These are phyloP conservation scores for Monochamus saltuarius DNA, from an alignment of 1,140 invertebrate species.

Conservation along the genomic window DNA sequence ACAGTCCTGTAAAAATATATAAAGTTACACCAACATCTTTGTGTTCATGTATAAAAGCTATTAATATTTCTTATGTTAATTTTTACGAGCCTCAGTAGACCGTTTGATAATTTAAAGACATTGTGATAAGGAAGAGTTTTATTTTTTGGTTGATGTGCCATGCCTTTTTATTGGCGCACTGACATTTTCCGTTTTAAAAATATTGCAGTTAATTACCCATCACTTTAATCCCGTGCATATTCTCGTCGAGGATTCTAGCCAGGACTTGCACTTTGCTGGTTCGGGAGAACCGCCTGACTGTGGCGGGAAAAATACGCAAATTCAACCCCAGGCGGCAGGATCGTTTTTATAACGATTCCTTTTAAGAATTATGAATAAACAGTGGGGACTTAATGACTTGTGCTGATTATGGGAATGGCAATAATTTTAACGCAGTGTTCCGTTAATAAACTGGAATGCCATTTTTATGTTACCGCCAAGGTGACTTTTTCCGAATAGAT, in stretches of 20 bases:
- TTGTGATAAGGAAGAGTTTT: constrained; percentile 31
- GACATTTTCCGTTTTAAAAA: constrained; percentile 55
- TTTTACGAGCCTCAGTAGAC: constrained; percentile 33
- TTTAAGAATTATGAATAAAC: constrained; percentile 47
- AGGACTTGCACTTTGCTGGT: constrained; percentile 29
- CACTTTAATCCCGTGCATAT: constrained; percentile 42
- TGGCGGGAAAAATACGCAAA: constrained; percentile 27
- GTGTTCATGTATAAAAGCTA: background rate
- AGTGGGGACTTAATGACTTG: constrained; percentile 52
- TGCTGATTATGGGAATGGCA: constrained; percentile 51
- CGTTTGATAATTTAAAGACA: constrained; percentile 33
- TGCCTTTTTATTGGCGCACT: constrained; percentile 57
- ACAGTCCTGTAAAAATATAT: no score
- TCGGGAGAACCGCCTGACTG: constrained; percentile 14
- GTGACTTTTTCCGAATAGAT: constrained; percentile 36
- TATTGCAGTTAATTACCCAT: constrained; percentile 52
- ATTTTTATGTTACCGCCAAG: no score
- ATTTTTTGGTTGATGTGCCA: constrained; percentile 48
- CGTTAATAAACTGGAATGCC: constrained; percentile 47
- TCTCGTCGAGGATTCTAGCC: background rate
- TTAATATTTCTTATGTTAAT: constrained; percentile 22
- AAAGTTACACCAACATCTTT: no score
- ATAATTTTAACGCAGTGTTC: constrained; percentile 49
- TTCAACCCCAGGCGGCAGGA: constrained; percentile 26
- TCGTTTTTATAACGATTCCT: constrained; percentile 39